Base-by-base conservation (phyloP, 2,797 vertebrate species). In the Sitta carolinensis region DNA sequence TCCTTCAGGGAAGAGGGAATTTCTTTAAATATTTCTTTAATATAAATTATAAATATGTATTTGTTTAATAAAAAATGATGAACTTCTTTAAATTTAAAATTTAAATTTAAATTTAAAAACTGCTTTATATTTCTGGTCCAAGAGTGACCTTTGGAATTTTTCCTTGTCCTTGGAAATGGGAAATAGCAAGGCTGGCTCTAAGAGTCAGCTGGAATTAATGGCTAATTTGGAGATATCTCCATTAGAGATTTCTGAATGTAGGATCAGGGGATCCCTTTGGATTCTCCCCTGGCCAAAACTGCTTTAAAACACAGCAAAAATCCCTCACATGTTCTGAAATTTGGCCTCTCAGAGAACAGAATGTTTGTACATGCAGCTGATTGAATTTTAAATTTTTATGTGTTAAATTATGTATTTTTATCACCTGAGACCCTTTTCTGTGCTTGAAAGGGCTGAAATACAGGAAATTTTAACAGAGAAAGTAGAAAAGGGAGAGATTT, bases 201-300 rank as follows among this genome's bases (percentile, higher is more conserved):
- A 25, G 34, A 82, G 47, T 16, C 51, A 61, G 40, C 21, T 21
- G 42, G 8, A 80, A 66, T 69, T 72, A 59, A 26, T 21, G 67
- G 45, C 13, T 45, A 14, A 34, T 63, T 75, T 87, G 64, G 40
- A 51, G 52, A 25, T 62, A 43, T 2, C 61, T 68, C 7, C 5
- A 2, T 68, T 57, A 2, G 0, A 43, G 22, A 32, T 43, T 64
- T 15, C 34, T n/a, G 23, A 27, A 22, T 12, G 3, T 2, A 14
- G 66, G 36, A 43, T 47, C 36, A 3, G 14, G 10, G 12, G 15
- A 29, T 74, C 36, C 0, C 0, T 51, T 72, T 50, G 36, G 67
- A 5, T 62, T 48, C 40, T 48, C 47, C 45, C 23, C 45, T 70
- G 11, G 1, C 13, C 30, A 29, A 78, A 89, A 22, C 1, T 34